Conservation (phyloP, 2,888 invertebrate species). For the Diaperis boleti region DNA sequence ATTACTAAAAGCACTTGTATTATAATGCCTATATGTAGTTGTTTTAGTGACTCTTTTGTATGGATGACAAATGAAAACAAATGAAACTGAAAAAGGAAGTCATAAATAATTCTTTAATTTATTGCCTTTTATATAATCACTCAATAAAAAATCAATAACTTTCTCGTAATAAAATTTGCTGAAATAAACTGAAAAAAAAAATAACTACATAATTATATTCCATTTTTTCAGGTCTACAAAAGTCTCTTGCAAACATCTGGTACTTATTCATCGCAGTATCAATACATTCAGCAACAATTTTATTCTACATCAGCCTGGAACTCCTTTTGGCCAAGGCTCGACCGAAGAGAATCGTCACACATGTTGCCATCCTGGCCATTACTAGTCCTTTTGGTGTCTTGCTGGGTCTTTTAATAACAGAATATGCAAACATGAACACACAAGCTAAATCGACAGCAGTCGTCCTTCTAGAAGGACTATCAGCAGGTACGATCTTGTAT, state of each 20-base stretch:
- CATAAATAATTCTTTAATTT: no score
- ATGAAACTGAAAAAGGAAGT: no score
- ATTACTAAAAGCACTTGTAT: no score
- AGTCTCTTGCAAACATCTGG: slow-evolving; percentile 66
- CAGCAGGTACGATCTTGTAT: slow-evolving; percentile 69
- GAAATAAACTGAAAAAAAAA: no score
- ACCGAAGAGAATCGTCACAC: slow-evolving; percentile 61
- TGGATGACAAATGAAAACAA: no score
- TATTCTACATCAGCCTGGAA: slow-evolving; percentile 70
- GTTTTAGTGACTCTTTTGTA: no score
- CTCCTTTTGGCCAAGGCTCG: slow-evolving; percentile 66
- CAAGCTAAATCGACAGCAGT: slow-evolving; percentile 63
- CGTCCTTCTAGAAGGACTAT: slow-evolving; percentile 66
- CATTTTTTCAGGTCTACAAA: slow-evolving; percentile 64
- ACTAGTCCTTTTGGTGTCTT: slow-evolving; percentile 69
- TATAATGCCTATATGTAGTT: no score
- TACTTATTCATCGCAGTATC: slow-evolving; percentile 68
- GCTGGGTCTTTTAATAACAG: slow-evolving; percentile 66
- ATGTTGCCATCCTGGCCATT: slow-evolving; percentile 66
- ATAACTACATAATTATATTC: no score
- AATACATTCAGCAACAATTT: slow-evolving; percentile 69
- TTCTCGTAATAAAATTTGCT: no score
- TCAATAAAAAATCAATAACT: no score
- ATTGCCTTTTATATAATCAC: no score
- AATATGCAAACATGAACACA: slow-evolving; percentile 60